Evolutionary conservation across 2,888 invertebrate genomes (phyloP), one percentile per base, ranked within the genome.

Genomic region (Scaptomyza cyrtandrae): DNA sequence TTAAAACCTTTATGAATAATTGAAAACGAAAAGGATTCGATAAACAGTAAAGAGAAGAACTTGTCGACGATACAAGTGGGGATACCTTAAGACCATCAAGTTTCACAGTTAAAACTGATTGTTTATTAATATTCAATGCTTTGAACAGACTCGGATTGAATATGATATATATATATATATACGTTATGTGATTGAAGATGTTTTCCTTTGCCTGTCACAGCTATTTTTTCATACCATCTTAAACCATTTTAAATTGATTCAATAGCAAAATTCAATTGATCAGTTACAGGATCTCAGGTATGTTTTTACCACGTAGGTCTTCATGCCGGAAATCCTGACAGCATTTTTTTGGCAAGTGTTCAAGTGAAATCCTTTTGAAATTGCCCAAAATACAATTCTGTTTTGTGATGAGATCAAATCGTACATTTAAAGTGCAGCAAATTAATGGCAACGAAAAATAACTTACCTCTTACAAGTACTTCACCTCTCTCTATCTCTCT

Each of bases 281-380:
- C 19, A 19, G 19, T 24, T 2, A 24, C 24, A 39, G 1, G 3
- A 13, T 13, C 13, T 6, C 35, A 35, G 13, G 13, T 35, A 45
- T 45, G 31, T n/a, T 39, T 31, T 31, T 6, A 10, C n/a, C 24
- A 48, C 27, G 52, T 56, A 66, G 66, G 65, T 65, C 48, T 46
- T 10, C 14, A 13, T 44, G 6, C 54, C 54, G 54, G 66, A 54
- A 65, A 49, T 19, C n/a, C 39, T 46, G 19, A 16, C 7, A 54
- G 24, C n/a, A 29, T 1, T 29, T 46, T 64, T 14, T 52, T 16
- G 13, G 1, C 5, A 19, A 27, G 14, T 16, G 5, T 13, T 39
- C 50, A 27, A 50, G 35, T 19, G 46, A 14, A 45, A 14, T 19
- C 24, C 24, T 41, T 29, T 35, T 52, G 54, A 49, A 35, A 31